These are phyloP conservation scores for Rugalucina vietnamica DNA, from an alignment of 2,888 invertebrate species.

Conservation along the genomic window DNA sequence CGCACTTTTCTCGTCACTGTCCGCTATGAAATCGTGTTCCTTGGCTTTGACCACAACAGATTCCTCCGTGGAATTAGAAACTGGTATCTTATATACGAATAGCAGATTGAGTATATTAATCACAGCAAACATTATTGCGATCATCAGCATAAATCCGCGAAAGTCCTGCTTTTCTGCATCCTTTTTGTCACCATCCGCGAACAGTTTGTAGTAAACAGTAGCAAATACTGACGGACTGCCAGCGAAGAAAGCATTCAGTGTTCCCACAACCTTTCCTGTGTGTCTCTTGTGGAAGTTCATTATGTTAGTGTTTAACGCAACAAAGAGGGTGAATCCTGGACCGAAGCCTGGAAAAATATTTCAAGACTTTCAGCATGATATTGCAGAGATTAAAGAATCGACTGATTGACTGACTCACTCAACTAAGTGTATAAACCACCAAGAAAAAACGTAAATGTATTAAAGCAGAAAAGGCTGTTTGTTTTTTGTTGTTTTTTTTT, in stretches of 20 bases:
- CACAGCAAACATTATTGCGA: conserved; percentile 52
- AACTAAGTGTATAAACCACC: too few relatives aligned
- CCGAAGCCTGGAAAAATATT: conserved; percentile 56
- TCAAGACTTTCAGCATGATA: too few relatives aligned
- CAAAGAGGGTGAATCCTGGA: conserved; percentile 61
- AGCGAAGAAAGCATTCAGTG: conserved; percentile 60
- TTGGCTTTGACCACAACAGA: not conserved
- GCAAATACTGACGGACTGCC: conserved; percentile 63
- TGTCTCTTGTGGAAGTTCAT: conserved; percentile 54
- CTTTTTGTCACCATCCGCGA: conserved; percentile 18
- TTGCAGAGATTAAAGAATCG: too few relatives aligned
- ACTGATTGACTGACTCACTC: too few relatives aligned
- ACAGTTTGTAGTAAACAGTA: conserved; percentile 46
- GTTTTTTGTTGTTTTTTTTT: too few relatives aligned
- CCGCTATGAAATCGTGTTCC: not conserved
- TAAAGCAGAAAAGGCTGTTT: too few relatives aligned
- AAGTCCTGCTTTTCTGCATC: conserved; percentile 37
- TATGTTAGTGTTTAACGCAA: conserved; percentile 60
- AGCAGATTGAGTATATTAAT: conserved; percentile 49
- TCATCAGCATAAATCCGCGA: conserved; percentile 51
- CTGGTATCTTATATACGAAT: conserved; percentile 40
- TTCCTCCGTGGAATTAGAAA: not conserved
- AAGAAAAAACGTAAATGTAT: too few relatives aligned
- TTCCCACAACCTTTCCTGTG: conserved; percentile 57
- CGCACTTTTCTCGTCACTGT: not conserved